Evolutionary conservation across 2,113 vertebrate species (phyloP), one percentile per base, ranked within the genome.

Genomic region (Pampusana beccarii): DNA sequence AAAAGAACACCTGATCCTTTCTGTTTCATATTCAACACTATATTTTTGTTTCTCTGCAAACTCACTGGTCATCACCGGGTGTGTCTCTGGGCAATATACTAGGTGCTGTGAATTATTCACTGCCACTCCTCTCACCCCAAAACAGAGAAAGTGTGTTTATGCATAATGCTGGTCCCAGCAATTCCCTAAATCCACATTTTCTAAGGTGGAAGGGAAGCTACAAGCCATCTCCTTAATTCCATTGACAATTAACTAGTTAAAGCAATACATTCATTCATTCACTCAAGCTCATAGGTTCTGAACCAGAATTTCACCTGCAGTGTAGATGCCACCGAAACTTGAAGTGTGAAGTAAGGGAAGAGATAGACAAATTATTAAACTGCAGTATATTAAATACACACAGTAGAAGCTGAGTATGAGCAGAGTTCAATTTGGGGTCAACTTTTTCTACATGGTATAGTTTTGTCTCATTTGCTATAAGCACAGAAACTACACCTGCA

Each of bases 11-110:
- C 86, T 72, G 65, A 86, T 85, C 60, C 44, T 89, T 88, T 74
- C 89, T 79, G 18, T 79, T 97, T 89, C 89, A 84, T 92, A 95
- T 93, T 95, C 89, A 95, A n/a, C 48, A 80, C 24, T 36, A 19
- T 56, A 48, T 87, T 92, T 95, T 95, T 89, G 71, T 91, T 70
- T 77, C 51, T 74, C 48, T 53, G 53, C 40, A 84, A 91, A 65
- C 73, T 96, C 65, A 28, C 65, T 89, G 89, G 83, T 87, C 87
- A 91, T 84, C 77, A 71, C 33, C 64, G 67, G 77, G 69, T 80
- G 71, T 53, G 83, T 89, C 75, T 74, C 80, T 92, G 86, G 77
- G 53, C 48, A 48, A 23, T 91, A 36, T 26, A 21, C 31, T 42
- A 66, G 69, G 53, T 92, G 56, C 60, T 48, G 77, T 92, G 86